A percentile compares a stretch with the other conserved stretches of the same genome.
Conservation (phyloP, 2,888 invertebrate species). For the Osmoderma eremita region DNA sequence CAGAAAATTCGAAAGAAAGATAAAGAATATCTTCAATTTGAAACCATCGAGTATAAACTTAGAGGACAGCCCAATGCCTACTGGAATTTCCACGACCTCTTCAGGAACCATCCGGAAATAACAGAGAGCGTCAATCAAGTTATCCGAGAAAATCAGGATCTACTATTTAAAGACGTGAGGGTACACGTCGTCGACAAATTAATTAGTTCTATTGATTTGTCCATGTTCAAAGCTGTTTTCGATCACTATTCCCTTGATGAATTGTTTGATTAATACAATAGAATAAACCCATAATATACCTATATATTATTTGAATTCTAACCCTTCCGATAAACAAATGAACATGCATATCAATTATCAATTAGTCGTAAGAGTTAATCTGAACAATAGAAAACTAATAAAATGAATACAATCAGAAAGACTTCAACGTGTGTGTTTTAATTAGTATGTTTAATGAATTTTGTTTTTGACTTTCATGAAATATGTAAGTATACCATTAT, state of each 20-base stretch:
- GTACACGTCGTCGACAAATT: constrained; percentile 50
- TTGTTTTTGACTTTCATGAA: too few species aligned
- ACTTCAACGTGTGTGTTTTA: too few species aligned
- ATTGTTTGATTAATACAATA: too few species aligned
- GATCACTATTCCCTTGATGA: constrained; percentile 45
- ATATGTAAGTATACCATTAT: too few species aligned
- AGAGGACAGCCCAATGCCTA: constrained; percentile 38
- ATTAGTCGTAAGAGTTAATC: too few species aligned
- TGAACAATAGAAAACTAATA: too few species aligned
- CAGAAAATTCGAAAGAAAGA: constrained; percentile 23
- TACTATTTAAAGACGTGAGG: constrained; percentile 50
- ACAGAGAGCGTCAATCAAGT: constrained; percentile 50
- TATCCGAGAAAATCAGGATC: constrained; percentile 51
- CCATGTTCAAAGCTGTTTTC: constrained; percentile 48
- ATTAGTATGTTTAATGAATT: too few species aligned
- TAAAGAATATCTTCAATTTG: constrained; percentile 34
- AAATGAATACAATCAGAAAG: too few species aligned
- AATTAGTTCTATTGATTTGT: constrained; percentile 44
- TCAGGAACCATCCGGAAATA: constrained; percentile 51
- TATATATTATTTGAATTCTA: too few species aligned
- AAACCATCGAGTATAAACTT: constrained; percentile 45
- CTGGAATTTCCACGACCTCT: constrained; percentile 50
- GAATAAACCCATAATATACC: too few species aligned
- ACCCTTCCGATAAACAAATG: too few species aligned
- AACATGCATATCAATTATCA: too few species aligned